Percentiles rank a stretch among this genome's conserved stretches.
Evolutionary conservation across 2,113 vertebrate species (phyloP).

Genomic region (Callipepla squamata): DNA sequence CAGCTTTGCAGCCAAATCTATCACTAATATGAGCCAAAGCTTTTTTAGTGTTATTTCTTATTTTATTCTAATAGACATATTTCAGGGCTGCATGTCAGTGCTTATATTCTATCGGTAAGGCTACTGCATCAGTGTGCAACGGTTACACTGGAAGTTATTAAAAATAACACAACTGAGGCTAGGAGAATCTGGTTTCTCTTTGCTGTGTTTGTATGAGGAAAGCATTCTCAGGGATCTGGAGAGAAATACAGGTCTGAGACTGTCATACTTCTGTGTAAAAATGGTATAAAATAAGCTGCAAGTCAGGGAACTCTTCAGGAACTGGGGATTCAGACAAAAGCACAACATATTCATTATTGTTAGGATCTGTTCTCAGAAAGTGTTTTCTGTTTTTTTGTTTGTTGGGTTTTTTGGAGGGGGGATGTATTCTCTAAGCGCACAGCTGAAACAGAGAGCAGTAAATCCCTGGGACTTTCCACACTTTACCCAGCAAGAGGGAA

Average conservation of each 20-base stretch:
- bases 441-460: not conserved
- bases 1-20: not conserved
- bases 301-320: constrained; percentile 1
- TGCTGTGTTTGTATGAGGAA: not conserved
- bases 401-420: too few relatives aligned
- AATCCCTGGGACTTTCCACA: constrained; percentile 51
- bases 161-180: constrained; percentile 17
- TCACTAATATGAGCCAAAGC: constrained; percentile 7
- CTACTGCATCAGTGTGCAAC: not conserved
- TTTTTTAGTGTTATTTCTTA: constrained; percentile 15
- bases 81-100: not conserved
- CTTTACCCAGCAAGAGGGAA: constrained; percentile 14
- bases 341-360: not conserved
- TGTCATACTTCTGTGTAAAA: not conserved
- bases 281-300: not conserved
- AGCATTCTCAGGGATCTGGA: fast-evolving
- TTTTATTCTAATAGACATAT: constrained; percentile 41
- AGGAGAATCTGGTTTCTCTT: constrained; percentile 37
- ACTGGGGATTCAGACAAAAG: not conserved
- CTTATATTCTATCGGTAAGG: not conserved
- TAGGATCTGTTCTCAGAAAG: constrained; percentile 27
- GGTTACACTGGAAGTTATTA: constrained; percentile 5
- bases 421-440: not conserved
- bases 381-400: not conserved
- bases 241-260: not conserved